Conservation (phyloP, 2,888 invertebrate species). For the Andrena bicolor region DNA sequence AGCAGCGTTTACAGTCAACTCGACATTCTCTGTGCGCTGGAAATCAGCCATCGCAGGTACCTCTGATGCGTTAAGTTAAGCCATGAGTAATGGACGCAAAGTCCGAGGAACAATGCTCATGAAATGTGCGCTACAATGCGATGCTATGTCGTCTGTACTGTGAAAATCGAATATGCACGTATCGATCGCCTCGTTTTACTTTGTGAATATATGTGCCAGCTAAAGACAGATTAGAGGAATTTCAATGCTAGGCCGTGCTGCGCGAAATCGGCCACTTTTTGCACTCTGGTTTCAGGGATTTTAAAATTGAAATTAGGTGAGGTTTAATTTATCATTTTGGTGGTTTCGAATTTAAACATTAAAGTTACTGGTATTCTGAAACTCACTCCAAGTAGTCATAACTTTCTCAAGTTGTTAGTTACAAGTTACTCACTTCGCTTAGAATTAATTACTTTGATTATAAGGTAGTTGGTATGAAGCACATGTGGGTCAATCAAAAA, state of each 20-base stretch:
- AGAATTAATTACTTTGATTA: no score
- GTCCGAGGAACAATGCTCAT: constrained; percentile 43
- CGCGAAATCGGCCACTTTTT: no score
- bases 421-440: no score
- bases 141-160: constrained; percentile 2
- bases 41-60: constrained; percentile 32
- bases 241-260: neutral
- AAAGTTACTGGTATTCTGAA: no score
- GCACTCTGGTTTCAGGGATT: no score
- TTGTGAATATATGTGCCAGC: neutral
- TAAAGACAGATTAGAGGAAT: constrained; percentile 8
- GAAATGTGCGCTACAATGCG: constrained; percentile 23
- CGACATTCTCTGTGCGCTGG: constrained; percentile 42
- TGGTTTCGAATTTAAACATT: no score
- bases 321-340: no score
- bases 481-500: no score
- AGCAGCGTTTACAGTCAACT: constrained; percentile 51
- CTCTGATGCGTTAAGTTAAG: constrained; percentile 43
- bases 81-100: constrained; percentile 43
- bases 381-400: no score
- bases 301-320: no score
- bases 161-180: constrained; percentile 19
- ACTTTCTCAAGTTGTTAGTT: no score
- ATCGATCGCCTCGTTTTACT: constrained; percentile 11
- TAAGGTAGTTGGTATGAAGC: no score